Percentiles rank a stretch among this genome's conserved stretches.
Conservation (phyloP, 2,797 vertebrate genomes). For the Rhinophrynus dorsalis region DNA sequence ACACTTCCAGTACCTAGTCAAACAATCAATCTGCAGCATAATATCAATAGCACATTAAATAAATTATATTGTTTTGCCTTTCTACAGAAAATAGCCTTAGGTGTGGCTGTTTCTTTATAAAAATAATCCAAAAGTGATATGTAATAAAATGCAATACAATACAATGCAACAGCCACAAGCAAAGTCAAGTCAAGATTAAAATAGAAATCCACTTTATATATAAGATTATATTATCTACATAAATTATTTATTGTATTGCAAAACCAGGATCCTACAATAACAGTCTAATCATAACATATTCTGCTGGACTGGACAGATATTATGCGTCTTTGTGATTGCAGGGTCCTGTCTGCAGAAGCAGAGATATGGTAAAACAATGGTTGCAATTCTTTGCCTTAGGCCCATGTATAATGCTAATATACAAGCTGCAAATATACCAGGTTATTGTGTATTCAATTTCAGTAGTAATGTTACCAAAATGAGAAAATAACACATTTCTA, state of each 20-base stretch:
- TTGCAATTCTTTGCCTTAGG: no score
- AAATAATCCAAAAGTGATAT: not conserved
- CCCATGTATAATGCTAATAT: no score
- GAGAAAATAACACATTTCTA: no score
- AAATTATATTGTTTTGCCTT: not conserved
- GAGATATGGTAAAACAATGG: no score
- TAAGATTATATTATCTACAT: not conserved
- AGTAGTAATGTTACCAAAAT: no score
- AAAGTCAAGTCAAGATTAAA: not conserved
- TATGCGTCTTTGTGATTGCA: no score
- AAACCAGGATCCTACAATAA: not conserved
- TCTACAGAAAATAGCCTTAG: not conserved
- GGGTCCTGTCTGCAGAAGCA: no score
- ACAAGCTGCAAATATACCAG: no score
- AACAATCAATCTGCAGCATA: not conserved
- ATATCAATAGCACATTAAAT: not conserved
- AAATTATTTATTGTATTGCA: not conserved
- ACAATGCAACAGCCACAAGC: not conserved
- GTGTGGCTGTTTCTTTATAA: not conserved
- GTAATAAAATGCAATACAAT: not conserved
- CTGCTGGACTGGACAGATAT: no score
- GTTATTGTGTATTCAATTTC: no score
- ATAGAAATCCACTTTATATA: not conserved
- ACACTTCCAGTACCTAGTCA: no score
- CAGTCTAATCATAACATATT: no score